Base-by-base conservation (phyloP, 2,888 invertebrate species). In the Melangyna quadrimaculata region DNA sequence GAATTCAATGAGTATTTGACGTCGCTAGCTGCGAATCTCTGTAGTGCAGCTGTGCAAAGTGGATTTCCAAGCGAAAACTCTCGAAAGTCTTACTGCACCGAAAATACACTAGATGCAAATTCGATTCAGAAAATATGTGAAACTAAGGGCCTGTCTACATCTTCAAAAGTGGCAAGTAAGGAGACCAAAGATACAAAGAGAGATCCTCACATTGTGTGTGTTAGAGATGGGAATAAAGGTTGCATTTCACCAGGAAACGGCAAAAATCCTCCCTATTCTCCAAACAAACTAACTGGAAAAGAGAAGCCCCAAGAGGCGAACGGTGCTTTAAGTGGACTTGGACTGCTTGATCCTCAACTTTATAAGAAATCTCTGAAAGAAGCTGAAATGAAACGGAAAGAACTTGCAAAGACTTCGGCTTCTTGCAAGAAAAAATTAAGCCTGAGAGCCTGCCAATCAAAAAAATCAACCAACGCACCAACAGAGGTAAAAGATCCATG, bases 1-100 rank as follows among this genome's bases (percentile, higher is more conserved):
- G 87, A 87, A 10, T 90, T 88, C 8, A 91, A 90, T 63, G 90
- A 91, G 9, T 83, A 87, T n/a, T 87, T 90, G 0, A 90, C 90
- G 3, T 87, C 90, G 0, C 83, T 91, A 55, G 90, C 90, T 0
- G 90, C 90, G 4, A 90, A 88, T 57, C 88, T 90, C 2, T 91
- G 90, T 80, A 90, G 90, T 40, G 88, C 89, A 0, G 90, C 90
- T 0, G 53, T 91, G 5, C 87, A 89, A 35, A 87, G 81, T 19
- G 89, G 89, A 0, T 89, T 91, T 27, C 75, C 88, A 0, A 5
- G 83, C 0, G 88, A 89, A 6, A 10, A 79, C 1, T 51, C 57
- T 32, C 74, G 78, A 3, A 87, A 77, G 72, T 57, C 72, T 1
- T 87, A 75, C 40, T 87, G 75, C 1, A 86, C 81, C 2, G 40